Percentiles rank a stretch among this genome's conserved stretches.
These are phyloP conservation scores for Andrena fulva DNA, from an alignment of 2,888 invertebrate species.

Conservation along the genomic window DNA sequence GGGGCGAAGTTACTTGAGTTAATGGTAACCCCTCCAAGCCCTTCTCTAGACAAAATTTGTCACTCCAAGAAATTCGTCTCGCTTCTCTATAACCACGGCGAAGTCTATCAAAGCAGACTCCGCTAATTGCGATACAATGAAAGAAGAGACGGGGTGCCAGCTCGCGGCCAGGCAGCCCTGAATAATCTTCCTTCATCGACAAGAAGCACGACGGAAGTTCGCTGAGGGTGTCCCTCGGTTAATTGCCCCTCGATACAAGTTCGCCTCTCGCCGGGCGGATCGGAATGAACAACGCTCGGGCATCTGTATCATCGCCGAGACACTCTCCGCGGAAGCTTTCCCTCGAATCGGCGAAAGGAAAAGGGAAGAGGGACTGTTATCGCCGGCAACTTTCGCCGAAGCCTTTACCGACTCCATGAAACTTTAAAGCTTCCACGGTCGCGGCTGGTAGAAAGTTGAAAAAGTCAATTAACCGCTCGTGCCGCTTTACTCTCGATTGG, in stretches of 20 bases:
- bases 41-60: too few species aligned
- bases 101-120: not conserved
- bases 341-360: constrained; percentile 41
- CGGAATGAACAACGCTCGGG: constrained; percentile 34
- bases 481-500: constrained; percentile 65
- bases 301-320: not conserved
- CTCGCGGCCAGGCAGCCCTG: not conserved
- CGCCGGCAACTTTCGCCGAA: constrained; percentile 48
- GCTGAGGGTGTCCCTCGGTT: constrained; percentile 51
- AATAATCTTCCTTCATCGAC: constrained; percentile 6
- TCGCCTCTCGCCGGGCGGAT: constrained; percentile 29
- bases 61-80: too few species aligned
- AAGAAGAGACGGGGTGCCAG: not conserved
- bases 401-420: constrained; percentile 37
- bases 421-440: constrained; percentile 44
- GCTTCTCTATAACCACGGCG: too few species aligned
- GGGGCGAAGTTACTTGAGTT: too few species aligned
- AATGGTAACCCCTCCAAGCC: too few species aligned
- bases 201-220: constrained; percentile 23
- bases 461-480: constrained; percentile 71
- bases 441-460: constrained; percentile 49
- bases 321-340: constrained; percentile 44
- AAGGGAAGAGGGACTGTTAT: constrained; percentile 47
- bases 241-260: constrained; percentile 51
- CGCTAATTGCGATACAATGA: not conserved